phyloP scores from a whole-genome alignment of 1,140 invertebrate genomes.

The Apis laboriosa region DNA sequence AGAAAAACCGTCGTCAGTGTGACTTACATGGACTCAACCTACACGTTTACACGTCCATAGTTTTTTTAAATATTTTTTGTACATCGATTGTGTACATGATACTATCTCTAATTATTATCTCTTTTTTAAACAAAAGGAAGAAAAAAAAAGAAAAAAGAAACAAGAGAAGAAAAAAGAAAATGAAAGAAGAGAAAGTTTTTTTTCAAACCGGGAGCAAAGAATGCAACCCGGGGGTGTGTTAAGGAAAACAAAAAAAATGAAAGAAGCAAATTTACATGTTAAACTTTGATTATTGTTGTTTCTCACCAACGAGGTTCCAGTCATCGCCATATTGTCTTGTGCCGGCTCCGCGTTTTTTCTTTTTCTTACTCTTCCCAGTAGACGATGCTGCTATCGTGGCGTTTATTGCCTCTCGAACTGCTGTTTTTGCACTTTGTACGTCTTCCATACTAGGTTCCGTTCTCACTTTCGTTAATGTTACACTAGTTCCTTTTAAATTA shows the following conservation, averaged over 20 bases:
- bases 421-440: conserved; percentile 55
- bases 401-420: conserved; percentile 68
- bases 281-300: conserved; percentile 75
- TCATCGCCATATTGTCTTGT: conserved; percentile 78
- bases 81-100: background rate
- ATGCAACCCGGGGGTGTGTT: conserved; percentile 43
- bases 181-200: background rate
- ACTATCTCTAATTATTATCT: conserved; percentile 18
- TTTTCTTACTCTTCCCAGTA: conserved; percentile 78
- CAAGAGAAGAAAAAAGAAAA: background rate
- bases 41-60: conserved; percentile 13
- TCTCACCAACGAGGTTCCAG: conserved; percentile 83
- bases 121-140: background rate
- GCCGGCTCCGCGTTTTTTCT: conserved; percentile 80
- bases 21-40: background rate
- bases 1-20: conserved; percentile 52
- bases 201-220: conserved; percentile 13
- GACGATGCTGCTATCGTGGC: conserved; percentile 55
- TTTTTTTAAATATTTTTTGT: background rate
- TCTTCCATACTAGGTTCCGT: conserved; percentile 57
- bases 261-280: conserved; percentile 71
- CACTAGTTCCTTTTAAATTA: conserved; percentile 78
- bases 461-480: conserved; percentile 78
- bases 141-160: background rate
- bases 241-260: conserved; percentile 65